Base-by-base conservation (phyloP, 2,113 vertebrate species). In the Gobius niger region DNA sequence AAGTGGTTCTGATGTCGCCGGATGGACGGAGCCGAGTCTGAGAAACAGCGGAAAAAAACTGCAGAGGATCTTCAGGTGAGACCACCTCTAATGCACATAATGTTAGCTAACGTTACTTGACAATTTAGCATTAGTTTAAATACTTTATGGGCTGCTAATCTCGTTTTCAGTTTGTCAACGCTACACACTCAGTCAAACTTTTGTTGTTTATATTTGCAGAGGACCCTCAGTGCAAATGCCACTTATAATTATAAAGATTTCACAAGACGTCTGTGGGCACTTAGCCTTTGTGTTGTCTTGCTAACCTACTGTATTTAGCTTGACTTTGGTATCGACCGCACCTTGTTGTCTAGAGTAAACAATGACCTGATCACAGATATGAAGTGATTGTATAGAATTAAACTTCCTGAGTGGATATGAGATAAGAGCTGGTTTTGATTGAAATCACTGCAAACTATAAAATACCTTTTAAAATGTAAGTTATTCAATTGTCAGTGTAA, bases 41-140 rank as follows among this genome's bases (percentile, higher is more conserved):
- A 72, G 67, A 64, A 73, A 75, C 65, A 62, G 77, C 73, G 54
- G 24, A 57, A 57, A 71, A 65, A 76, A 81, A 75, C 77, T 70
- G 77, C 75, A 41, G 78, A 74, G 72, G 56, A 72, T 73, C 80
- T 82, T 75, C 89, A 89, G 89, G 89, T 90, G 73, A 90, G 85
- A 76, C 66, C 63, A 65, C 79, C 66, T 75, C 16, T 13, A 3
- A 9, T 52, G 51, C 41, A 56, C 80, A 76, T 56, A 75, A 41
- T 64, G 53, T 75, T 80, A 83, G 73, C 83, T 47, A 19, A 24
- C 18, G 52, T 54, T 54, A 67, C 59, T 67, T 56, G 51, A 24
- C 69, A 78, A 72, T 53, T 70, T 68, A 47, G 68, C 61, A 73
- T 34, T 59, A 78, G 77, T 67, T 72, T 7, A 62, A 41, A 9